phyloP scores from a whole-genome alignment of 2,888 invertebrate genomes.

The Synergus japonicus region DNA sequence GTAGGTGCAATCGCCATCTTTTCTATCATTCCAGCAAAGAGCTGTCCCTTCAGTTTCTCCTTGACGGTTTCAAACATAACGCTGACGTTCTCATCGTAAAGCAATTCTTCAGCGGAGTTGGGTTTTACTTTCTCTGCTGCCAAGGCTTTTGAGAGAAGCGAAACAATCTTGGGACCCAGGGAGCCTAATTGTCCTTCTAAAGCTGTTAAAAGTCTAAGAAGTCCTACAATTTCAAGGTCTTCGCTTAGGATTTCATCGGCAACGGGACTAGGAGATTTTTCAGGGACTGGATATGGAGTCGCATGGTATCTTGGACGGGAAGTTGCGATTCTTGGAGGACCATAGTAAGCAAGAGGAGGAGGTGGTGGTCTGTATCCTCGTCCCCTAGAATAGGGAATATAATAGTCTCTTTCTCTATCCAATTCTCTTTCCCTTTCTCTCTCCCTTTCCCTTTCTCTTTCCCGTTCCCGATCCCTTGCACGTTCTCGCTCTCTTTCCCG shows the following conservation, averaged over 20 bases:
- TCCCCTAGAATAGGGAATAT: conserved; percentile 59
- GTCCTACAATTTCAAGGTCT: conserved; percentile 74
- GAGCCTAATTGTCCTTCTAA: conserved; percentile 91
- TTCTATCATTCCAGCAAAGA: conserved; percentile 84
- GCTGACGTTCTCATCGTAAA: conserved; percentile 85
- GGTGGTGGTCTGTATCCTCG: conserved; percentile 51
- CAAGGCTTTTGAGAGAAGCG: conserved; percentile 86
- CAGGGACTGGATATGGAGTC: conserved; percentile 73
- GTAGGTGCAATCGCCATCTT: conserved; percentile 84
- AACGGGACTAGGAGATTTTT: conserved; percentile 68
- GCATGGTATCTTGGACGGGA: conserved; percentile 61
- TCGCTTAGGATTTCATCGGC: conserved; percentile 69
- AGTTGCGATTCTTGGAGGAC: conserved; percentile 48
- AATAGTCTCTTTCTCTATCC: conserved; percentile 46
- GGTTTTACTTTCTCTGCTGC: conserved; percentile 86
- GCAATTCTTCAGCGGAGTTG: conserved; percentile 86
- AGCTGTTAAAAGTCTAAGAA: conserved; percentile 87
- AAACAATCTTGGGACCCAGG: conserved; percentile 88
- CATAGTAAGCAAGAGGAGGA: conserved; percentile 52
- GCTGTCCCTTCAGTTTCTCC: conserved; percentile 89
- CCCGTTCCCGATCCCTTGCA: conserved; percentile 40
- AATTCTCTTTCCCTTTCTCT: conserved; percentile 44
- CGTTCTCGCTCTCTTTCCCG: conserved; percentile 32
- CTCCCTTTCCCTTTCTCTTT: conserved; percentile 41
- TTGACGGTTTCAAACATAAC: conserved; percentile 90